phyloP scores from a whole-genome alignment of 1,140 invertebrate species.

The Monochamus saltuarius region DNA sequence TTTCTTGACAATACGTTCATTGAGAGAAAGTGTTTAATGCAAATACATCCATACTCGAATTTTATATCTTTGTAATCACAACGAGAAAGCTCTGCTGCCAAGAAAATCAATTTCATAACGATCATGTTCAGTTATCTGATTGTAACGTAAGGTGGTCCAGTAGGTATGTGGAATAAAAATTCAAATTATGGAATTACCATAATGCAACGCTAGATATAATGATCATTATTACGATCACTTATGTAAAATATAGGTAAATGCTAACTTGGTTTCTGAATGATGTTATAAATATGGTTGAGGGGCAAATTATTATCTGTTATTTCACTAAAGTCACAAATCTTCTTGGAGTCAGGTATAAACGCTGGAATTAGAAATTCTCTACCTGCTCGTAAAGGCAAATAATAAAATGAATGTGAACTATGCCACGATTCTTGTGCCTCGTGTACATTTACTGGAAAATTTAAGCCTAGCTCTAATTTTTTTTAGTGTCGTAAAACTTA shows the following conservation, averaged over 20 bases:
- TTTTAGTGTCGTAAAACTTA: too few relatives aligned
- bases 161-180: constrained; percentile 9
- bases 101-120: too few relatives aligned
- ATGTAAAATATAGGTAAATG: constrained; percentile 18
- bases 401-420: constrained; percentile 19
- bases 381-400: constrained; percentile 20
- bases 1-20: too few relatives aligned
- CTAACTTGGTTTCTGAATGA: constrained; percentile 10
- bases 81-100: too few relatives aligned
- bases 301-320: constrained; percentile 25
- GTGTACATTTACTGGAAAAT: constrained; percentile 14
- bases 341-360: constrained; percentile 13
- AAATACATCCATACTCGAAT: too few relatives aligned
- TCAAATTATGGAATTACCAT: constrained; percentile 11
- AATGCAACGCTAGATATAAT: constrained; percentile 22
- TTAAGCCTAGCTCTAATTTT: constrained; percentile 7
- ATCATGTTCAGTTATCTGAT: too few relatives aligned
- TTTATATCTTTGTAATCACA: too few relatives aligned
- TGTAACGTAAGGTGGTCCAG: too few relatives aligned
- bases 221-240: constrained; percentile 26
- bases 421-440: constrained; percentile 1
- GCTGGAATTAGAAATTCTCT: constrained; percentile 16
- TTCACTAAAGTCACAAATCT: constrained; percentile 24
- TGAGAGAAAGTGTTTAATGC: too few relatives aligned
- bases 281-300: constrained; percentile 24